Conservation (phyloP, 1,140 invertebrate species). For the Drosophila varians region DNA sequence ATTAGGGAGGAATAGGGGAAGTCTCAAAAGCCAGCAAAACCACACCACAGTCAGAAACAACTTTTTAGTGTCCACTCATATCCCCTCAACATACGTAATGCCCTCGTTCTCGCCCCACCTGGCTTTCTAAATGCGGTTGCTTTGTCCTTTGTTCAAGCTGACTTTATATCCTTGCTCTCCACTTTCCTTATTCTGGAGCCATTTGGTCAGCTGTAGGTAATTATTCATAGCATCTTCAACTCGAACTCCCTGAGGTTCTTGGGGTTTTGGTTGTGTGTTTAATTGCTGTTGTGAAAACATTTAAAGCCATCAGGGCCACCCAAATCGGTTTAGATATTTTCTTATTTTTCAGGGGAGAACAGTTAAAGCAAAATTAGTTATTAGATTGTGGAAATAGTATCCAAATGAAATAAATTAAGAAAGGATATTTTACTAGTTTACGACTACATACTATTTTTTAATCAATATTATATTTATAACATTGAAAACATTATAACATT, state of each 20-base stretch:
- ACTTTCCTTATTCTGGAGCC: neutral
- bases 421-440: too few relatives aligned
- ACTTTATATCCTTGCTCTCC: slow-evolving; percentile 20
- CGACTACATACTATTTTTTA: too few relatives aligned
- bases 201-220: slow-evolving; percentile 35
- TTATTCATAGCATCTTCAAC: slow-evolving; percentile 55
- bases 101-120: neutral
- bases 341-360: neutral
- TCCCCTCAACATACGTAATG: slow-evolving; percentile 16
- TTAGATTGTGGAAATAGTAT: neutral
- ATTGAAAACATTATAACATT: too few relatives aligned
- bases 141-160: slow-evolving; percentile 39
- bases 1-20: slow-evolving; percentile 24
- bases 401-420: too few relatives aligned
- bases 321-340: neutral
- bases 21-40: slow-evolving; percentile 49
- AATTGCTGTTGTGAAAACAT: slow-evolving; percentile 44
- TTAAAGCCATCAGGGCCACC: slow-evolving; percentile 2
- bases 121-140: slow-evolving; percentile 30
- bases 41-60: slow-evolving; percentile 52
- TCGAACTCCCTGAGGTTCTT: slow-evolving; percentile 36
- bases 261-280: slow-evolving; percentile 31
- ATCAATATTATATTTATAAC: too few relatives aligned
- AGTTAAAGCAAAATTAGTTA: neutral
- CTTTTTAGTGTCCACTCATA: slow-evolving; percentile 44